Base-by-base conservation (phyloP, 2,888 invertebrate species). In the Eristalis arbustorum region DNA sequence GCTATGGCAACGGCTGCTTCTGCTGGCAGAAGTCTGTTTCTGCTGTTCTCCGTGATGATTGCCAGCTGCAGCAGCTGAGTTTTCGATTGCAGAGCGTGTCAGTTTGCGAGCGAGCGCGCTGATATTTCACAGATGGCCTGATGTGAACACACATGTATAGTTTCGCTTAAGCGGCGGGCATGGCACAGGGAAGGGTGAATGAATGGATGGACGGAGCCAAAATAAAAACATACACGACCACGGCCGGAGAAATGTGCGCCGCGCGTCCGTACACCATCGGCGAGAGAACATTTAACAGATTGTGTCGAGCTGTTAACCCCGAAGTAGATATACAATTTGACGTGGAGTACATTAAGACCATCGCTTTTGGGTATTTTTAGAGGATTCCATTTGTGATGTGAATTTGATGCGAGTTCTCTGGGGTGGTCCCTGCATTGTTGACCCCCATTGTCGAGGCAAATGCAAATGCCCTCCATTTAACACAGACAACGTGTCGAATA, bases 51-150 rank as follows among this genome's bases (percentile, higher is more conserved):
- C 83, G 69, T 79, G 87, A 87, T 75, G 87, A 75, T 79, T 83
- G 71, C 87, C 87, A 87, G 87, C 83, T 83, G 87, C 87, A 87
- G 67, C 87, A 83, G 87, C 87, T 87, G 87, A 87, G 63, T 79
- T 83, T 79, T 83, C 82, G 13, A 87, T 87, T 83, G 78, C 78
- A 75, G 71, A 75, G 75, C 75, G 66, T 83, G 87, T 83, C 78
- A 83, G 83, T 77, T 79, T 78, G 25, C 25, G 25, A 25, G 25
- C 25, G 25, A 49, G 83, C 34, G 71, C 78, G 64, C 87, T 62
- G 83, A 87, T 87, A 79, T 83, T 87, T 79, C 78, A 75, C 87
- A 87, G 83, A 87, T 87, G 87, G 82, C 85, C 61, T 81, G 68
- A n/a, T n/a, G 67, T 85, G 59, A 73, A 78, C 23, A 68, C 56